phyloP scores from a whole-genome alignment of 2,113 vertebrate genomes.

The Pygoscelis adeliae region DNA sequence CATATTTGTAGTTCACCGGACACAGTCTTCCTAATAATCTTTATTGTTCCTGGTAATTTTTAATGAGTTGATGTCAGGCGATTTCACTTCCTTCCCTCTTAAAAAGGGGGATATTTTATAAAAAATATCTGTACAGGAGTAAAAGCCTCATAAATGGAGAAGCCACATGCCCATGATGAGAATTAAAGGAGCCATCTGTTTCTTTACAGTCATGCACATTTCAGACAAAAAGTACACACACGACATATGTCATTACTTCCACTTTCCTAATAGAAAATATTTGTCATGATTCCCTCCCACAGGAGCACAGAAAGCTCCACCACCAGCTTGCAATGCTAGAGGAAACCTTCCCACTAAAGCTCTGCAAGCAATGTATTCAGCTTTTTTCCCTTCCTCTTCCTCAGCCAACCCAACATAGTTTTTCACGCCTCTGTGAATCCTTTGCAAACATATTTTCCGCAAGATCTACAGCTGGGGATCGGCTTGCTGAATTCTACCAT shows the following conservation, averaged over 20 bases:
- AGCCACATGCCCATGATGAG: slow-evolving; percentile 27
- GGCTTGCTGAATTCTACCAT: not conserved
- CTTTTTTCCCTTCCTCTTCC: not conserved
- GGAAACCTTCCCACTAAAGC: not conserved
- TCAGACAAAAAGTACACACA: slow-evolving; percentile 47
- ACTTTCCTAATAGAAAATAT: slow-evolving; percentile 40
- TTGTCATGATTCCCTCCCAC: slow-evolving; percentile 27
- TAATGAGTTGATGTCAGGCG: not conserved
- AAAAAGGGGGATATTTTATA: not conserved
- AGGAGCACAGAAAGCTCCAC: not conserved
- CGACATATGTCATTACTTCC: slow-evolving; percentile 52
- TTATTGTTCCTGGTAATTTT: not conserved
- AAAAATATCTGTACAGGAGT: not conserved
- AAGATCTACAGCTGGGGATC: not conserved
- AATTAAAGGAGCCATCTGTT: slow-evolving; percentile 61
- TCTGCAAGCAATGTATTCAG: not conserved
- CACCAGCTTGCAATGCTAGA: not conserved
- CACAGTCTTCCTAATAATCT: not conserved
- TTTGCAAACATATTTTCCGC: not conserved
- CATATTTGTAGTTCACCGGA: not conserved
- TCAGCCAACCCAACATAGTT: not conserved
- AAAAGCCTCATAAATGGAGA: not conserved
- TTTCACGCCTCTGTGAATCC: not conserved
- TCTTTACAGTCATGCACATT: slow-evolving; percentile 54
- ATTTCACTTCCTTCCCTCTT: not conserved